Base-by-base conservation (phyloP, 2,888 invertebrate genomes). In the Ennomos erosarius region DNA sequence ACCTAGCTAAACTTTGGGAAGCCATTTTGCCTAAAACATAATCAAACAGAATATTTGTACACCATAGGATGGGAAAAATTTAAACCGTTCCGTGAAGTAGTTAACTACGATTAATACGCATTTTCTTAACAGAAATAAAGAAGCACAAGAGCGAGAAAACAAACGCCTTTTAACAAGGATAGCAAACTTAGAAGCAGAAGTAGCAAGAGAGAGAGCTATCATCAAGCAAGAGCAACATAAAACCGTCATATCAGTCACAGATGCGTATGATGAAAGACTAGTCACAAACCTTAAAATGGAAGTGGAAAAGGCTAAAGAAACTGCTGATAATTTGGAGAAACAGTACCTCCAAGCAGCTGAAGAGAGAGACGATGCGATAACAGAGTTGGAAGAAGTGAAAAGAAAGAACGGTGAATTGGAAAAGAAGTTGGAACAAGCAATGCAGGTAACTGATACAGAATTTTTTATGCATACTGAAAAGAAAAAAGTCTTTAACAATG, bases 141-240 rank as follows among this genome's bases (percentile, higher is more conserved):
- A 97, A 84, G 96, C 96, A 0, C 94, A 97, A 75, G 96, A 96
- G 71, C 91, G 97, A 76, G 98, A 98, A 86, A 98, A 97, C 79
- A 97, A 97, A 82, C 95, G 97, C 73, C 93, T 98, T 49, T 91
- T 95, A 81, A 95, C 96, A 49, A 95, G 95, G 84, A 95, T 97
- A 79, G 94, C 95, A 33, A 97, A 97, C 76, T 90, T 97, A 68
- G 97, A 97, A 87, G 96, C 96, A 10, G 97, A 97, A 80, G 79
- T 97, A 67, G 96, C 96, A 60, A 95, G 96, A 72, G 95, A 96
- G 78, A 93, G 94, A 60, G 93, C 94, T 37, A 88, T 92, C 38
- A 89, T 91, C 10, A 90, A 87, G 71, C 92, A 92, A 68, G 92
- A 92, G 66, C 90, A 92, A 73, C 91, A 92, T 58, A 92, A 92